These are phyloP conservation scores for Drosophila vallismaia DNA, from an alignment of 2,888 invertebrate species.

Conservation along the genomic window DNA sequence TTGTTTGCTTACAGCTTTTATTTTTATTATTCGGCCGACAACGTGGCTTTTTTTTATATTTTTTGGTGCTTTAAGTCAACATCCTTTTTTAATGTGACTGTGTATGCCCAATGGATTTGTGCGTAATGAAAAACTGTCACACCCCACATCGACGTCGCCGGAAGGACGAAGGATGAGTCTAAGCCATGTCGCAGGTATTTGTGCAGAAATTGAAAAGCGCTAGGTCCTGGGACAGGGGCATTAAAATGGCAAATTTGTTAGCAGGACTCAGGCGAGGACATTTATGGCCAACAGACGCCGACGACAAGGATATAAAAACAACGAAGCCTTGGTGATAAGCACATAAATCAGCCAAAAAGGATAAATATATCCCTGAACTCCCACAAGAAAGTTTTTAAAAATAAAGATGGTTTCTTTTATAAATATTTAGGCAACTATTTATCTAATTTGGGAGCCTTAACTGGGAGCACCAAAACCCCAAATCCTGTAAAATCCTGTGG, in stretches of 20 bases:
- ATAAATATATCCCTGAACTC: background rate
- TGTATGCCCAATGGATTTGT: slow-evolving; percentile 78
- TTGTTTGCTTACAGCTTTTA: slow-evolving; percentile 30
- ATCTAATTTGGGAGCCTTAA: background rate
- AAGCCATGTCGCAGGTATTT: slow-evolving; percentile 61
- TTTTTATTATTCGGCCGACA: background rate
- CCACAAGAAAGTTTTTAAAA: slow-evolving; percentile 7
- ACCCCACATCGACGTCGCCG: slow-evolving; percentile 1
- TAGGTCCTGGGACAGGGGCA: slow-evolving; percentile 50
- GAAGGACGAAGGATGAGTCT: slow-evolving; percentile 27
- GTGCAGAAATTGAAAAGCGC: slow-evolving; percentile 69
- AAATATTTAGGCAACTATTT: slow-evolving; percentile 20
- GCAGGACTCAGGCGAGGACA: slow-evolving; percentile 62
- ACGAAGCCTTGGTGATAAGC: slow-evolving; percentile 75
- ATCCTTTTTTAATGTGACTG: slow-evolving; percentile 48
- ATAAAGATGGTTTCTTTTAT: background rate
- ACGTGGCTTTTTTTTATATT: background rate
- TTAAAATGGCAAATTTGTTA: slow-evolving; percentile 79
- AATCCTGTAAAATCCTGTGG: background rate
- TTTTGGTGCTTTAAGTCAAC: slow-evolving; percentile 39
- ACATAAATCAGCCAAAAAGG: slow-evolving; percentile 64
- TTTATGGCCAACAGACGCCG: slow-evolving; percentile 73
- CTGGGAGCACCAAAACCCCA: background rate
- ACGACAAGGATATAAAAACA: slow-evolving; percentile 69
- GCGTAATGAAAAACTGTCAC: slow-evolving; percentile 78